phyloP scores from a whole-genome alignment of 2,797 vertebrate species.

The Pelochelys cantorii region DNA sequence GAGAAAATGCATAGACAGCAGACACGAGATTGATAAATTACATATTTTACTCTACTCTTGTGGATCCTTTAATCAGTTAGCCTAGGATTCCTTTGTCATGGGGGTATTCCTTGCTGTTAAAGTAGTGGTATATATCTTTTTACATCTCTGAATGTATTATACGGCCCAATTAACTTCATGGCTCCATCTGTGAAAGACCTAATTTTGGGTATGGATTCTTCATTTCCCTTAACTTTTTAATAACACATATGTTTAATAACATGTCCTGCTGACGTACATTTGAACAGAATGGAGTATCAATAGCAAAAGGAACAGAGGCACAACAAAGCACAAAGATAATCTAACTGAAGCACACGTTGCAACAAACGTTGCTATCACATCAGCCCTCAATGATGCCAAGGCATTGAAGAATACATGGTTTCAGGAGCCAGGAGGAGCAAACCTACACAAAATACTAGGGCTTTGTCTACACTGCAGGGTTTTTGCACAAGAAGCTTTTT shows the following conservation, averaged over 20 bases:
- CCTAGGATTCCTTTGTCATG: not conserved
- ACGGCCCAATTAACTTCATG: not conserved
- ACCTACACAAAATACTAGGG: not conserved
- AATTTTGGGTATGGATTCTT: not conserved
- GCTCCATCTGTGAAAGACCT: not conserved
- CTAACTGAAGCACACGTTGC: not conserved
- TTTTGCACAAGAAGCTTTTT: no score
- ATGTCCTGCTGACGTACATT: not conserved
- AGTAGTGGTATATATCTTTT: not conserved
- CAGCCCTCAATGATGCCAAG: not conserved
- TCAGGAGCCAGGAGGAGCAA: not conserved
- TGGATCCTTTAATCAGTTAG: not conserved
- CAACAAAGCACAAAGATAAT: not conserved
- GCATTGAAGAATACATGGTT: not conserved
- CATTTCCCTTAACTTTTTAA: not conserved
- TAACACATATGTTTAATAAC: not conserved
- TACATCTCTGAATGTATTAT: not conserved
- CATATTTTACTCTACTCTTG: not conserved
- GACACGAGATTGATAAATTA: not conserved
- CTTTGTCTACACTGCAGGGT: no score
- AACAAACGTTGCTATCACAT: not conserved
- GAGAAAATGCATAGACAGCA: not conserved
- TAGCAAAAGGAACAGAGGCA: not conserved
- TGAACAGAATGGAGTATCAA: not conserved
- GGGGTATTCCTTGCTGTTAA: not conserved